A percentile compares a stretch with the other conserved stretches of the same genome.
Conservation (phyloP, 2,113 vertebrate genomes). For the Turdus rufiventris region DNA sequence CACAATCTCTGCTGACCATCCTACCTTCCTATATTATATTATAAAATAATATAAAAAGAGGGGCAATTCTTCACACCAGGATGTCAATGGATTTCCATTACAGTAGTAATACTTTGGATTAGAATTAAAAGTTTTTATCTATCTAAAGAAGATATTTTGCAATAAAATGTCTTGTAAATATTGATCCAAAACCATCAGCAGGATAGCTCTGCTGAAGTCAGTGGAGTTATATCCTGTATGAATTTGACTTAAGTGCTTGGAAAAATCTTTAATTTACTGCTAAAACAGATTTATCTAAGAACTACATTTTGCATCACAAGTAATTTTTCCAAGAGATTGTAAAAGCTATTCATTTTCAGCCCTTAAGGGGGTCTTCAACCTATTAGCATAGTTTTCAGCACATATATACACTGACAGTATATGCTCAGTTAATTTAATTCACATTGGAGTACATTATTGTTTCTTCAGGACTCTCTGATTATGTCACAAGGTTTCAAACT, state of each 20-base stretch:
- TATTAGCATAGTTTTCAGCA: slow-evolving; percentile 4
- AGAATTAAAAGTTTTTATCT: neutral
- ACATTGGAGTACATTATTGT: neutral
- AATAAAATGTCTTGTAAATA: neutral
- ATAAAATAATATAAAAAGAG: neutral
- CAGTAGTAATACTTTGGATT: neutral
- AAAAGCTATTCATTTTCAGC: neutral
- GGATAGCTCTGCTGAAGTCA: neutral
- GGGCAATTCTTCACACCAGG: neutral
- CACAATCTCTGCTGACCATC: neutral
- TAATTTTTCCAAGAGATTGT: neutral
- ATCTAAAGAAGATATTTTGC: neutral
- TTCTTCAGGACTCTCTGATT: slow-evolving; percentile 10
- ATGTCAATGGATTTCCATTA: neutral
- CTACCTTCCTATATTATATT: too few relatives aligned
- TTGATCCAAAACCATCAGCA: neutral
- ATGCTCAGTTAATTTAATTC: slow-evolving; percentile 58
- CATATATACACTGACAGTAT: neutral
- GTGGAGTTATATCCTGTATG: neutral
- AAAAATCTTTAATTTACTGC: neutral
- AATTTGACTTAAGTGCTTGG: neutral
- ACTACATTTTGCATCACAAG: neutral
- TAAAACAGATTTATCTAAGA: neutral
- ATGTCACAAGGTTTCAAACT: neutral
- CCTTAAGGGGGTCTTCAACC: neutral